A percentile compares a stretch with the other conserved stretches of the same genome.
Conservation (phyloP, 2,797 vertebrate species). For the Lerista edwardsae region DNA sequence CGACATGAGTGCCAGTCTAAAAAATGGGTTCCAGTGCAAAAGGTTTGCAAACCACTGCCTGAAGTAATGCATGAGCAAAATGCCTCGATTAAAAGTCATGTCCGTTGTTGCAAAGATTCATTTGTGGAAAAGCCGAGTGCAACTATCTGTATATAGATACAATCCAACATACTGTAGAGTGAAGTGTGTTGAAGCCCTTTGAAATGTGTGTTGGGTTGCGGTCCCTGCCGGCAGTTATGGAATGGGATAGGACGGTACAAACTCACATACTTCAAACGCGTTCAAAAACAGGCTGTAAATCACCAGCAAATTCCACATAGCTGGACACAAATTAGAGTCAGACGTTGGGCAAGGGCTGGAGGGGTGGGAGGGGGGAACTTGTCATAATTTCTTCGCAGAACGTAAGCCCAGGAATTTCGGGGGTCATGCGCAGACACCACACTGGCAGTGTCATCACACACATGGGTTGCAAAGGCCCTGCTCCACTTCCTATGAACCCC, state of each 20-base stretch:
- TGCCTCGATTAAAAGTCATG: too few species aligned
- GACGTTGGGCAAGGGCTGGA: background rate
- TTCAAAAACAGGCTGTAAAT: background rate
- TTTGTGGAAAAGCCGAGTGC: background rate
- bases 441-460: constrained; percentile 52
- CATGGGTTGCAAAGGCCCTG: constrained; percentile 65
- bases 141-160: background rate
- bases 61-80: too few species aligned
- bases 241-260: background rate
- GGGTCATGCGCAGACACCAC: background rate
- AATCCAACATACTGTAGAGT: background rate
- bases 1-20: too few species aligned
- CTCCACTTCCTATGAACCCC: constrained; percentile 63
- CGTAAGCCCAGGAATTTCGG: background rate
- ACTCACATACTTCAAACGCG: background rate
- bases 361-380: too few species aligned
- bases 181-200: background rate
- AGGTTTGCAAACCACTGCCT: too few species aligned
- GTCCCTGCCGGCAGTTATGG: background rate
- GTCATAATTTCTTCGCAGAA: background rate
- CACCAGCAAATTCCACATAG: background rate
- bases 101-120: background rate
- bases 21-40: too few species aligned
- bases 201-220: background rate
- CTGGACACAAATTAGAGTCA: constrained; percentile 19